Percentiles rank a stretch among this genome's conserved stretches.
These are phyloP conservation scores for Drosophila austrosaltans DNA, from an alignment of 2,888 invertebrate genomes.

Conservation along the genomic window DNA sequence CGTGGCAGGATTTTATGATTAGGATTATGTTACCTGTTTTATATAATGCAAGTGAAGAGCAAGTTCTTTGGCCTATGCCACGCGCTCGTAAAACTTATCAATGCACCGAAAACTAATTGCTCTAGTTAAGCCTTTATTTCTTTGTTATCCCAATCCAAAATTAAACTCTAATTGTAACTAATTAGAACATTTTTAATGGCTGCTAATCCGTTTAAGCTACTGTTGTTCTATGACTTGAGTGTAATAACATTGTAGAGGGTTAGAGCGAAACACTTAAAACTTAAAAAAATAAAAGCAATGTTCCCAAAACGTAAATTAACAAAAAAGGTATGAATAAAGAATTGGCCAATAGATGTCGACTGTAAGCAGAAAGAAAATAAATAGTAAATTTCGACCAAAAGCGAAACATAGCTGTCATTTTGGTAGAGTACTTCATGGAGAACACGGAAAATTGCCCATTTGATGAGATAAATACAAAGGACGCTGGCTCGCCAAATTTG, in stretches of 20 bases:
- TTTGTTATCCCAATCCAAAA: slow-evolving; percentile 37
- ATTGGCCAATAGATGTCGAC: no score
- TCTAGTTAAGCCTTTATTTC: slow-evolving; percentile 35
- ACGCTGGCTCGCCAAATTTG: slow-evolving; percentile 25
- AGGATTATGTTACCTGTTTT: slow-evolving; percentile 17
- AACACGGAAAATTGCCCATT: slow-evolving; percentile 37
- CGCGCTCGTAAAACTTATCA: slow-evolving; percentile 66
- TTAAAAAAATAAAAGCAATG: no score
- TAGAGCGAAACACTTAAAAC: no score
- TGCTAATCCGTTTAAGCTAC: slow-evolving; percentile 20
- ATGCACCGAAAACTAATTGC: slow-evolving; percentile 3
- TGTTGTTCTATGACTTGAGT: neutral
- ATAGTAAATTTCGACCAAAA: slow-evolving; percentile 12
- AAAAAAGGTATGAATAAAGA: no score
- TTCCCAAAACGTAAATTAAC: no score
- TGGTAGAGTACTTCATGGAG: neutral
- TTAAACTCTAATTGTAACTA: slow-evolving; percentile 66
- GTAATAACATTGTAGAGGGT: no score
- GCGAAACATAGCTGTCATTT: slow-evolving; percentile 28
- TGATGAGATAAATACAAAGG: slow-evolving; percentile 41
- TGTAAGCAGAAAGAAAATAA: no score
- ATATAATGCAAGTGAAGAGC: neutral
- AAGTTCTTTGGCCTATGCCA: slow-evolving; percentile 42
- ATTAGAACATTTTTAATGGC: slow-evolving; percentile 57
- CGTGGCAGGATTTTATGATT: slow-evolving; percentile 30